phyloP scores from a whole-genome alignment of 2,888 invertebrate genomes.

The Pollenia angustigena region DNA sequence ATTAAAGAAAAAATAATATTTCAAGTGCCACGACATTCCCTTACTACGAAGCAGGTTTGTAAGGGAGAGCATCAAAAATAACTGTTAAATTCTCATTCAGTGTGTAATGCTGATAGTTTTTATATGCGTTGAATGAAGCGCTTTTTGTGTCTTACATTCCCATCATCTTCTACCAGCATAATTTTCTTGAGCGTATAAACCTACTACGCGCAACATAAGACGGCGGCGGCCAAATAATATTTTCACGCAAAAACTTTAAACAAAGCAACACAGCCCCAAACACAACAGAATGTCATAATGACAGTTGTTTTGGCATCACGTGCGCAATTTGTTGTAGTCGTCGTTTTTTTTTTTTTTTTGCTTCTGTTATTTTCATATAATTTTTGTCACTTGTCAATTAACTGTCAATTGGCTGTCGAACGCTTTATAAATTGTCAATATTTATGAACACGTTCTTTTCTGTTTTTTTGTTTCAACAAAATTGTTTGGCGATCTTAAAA shows the following conservation, averaged over 20 bases:
- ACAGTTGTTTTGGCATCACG: conserved; percentile 73
- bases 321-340: conserved; percentile 73
- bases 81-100: no score
- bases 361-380: conserved; percentile 64
- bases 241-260: background rate
- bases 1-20: no score
- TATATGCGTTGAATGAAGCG: no score
- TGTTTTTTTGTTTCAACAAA: conserved; percentile 58
- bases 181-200: conserved; percentile 25
- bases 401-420: conserved; percentile 74
- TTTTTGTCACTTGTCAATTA: conserved; percentile 74
- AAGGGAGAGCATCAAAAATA: no score
- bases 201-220: conserved; percentile 24
- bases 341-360: conserved; percentile 36
- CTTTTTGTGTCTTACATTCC: no score
- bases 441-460: conserved; percentile 72
- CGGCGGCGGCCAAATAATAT: conserved; percentile 51
- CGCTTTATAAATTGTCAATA: conserved; percentile 74
- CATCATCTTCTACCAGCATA: background rate
- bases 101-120: no score
- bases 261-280: conserved; percentile 20
- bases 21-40: no score
- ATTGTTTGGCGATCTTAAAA: conserved; percentile 70
- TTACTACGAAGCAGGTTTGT: no score
- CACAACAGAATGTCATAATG: conserved; percentile 68